Evolutionary conservation across 1,140 invertebrate species (phyloP), one percentile per base, ranked within the genome.

Genomic region (Euborellia annulipes): DNA sequence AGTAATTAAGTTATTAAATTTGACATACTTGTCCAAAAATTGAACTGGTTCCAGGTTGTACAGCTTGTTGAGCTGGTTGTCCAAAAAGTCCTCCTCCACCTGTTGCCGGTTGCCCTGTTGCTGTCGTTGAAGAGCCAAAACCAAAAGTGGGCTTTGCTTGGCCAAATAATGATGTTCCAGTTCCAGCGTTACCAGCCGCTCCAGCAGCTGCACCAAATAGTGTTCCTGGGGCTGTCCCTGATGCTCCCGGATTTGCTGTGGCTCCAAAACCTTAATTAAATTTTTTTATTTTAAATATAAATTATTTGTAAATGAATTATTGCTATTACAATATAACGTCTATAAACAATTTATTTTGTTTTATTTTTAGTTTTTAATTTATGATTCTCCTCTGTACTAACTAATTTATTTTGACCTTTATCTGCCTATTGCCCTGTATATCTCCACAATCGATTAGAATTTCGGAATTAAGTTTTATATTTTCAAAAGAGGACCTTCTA

Each of bases 21-120:
- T 65, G 69, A 27, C 23, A 4, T 27, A 27, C 23, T 52, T 76
- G 73, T 4, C 76, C 76, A 61, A 80, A 82, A 1, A 75, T 65
- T 1, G 69, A 62, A 1, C 70, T 62, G 1, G 64, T 56, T 0
- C 56, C 51, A 46, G 66, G 61, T 3, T 36, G 45, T 30, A 50
- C 49, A 30, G 32, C 36, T 3, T 39, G 43, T 40, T 51, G 52
- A 18, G 48, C 49, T 16, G 38, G 46, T 41, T 51, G 52, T 20
- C 70, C 72, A 59, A 78, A 78, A 3, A 76, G 52, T 1, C 67
- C 64, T 36, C 55, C 52, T 1, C 67, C 64, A 36, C 55, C 52
- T 20, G 61, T 58, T 3, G 48, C 50, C 43, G 45, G 38, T 36
- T 55, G 52, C 20, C 54, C 51, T 41, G 50, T 45, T 7, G 55